Conservation (phyloP, 2,888 invertebrate genomes). For the Coleophora deauratella region DNA sequence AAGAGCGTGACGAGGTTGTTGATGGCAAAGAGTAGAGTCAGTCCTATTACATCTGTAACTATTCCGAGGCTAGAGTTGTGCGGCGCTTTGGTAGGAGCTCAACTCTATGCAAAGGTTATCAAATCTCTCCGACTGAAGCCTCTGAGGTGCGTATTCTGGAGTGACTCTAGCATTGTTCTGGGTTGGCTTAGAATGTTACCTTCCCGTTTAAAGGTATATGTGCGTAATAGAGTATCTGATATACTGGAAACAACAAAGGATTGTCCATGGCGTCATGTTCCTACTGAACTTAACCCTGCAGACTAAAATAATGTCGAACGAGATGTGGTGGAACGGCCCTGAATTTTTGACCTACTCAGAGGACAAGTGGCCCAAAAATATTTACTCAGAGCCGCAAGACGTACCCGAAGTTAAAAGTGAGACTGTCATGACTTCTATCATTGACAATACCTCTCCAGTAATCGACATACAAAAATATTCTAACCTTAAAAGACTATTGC, state of each 20-base stretch:
- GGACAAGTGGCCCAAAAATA: too few species aligned
- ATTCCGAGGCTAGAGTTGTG: slow-evolving; percentile 18
- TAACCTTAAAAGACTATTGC: too few species aligned
- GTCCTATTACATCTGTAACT: slow-evolving; percentile 14
- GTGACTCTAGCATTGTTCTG: slow-evolving; percentile 11
- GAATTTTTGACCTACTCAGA: too few species aligned
- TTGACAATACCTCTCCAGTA: too few species aligned
- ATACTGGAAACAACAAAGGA: neutral
- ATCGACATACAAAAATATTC: too few species aligned
- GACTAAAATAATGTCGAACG: too few species aligned
- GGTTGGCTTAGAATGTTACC: slow-evolving; percentile 9
- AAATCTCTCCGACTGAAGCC: slow-evolving; percentile 4
- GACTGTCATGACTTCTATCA: too few species aligned
- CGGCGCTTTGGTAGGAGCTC: slow-evolving; percentile 15
- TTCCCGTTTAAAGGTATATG: slow-evolving; percentile 9
- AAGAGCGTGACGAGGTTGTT: slow-evolving; percentile 7
- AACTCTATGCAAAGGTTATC: slow-evolving; percentile 8
- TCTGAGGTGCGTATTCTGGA: slow-evolving; percentile 7
- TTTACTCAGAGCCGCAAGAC: too few species aligned
- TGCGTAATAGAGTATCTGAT: slow-evolving; percentile 7
- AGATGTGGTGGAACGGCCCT: too few species aligned
- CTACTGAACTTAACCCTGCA: too few species aligned
- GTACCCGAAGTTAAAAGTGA: too few species aligned
- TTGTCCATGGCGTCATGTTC: neutral
- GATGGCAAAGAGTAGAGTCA: slow-evolving; percentile 17